A percentile compares a stretch with the other conserved stretches of the same genome.
Conservation (phyloP, 2,113 vertebrate genomes). For the Ardeotis arabs region DNA sequence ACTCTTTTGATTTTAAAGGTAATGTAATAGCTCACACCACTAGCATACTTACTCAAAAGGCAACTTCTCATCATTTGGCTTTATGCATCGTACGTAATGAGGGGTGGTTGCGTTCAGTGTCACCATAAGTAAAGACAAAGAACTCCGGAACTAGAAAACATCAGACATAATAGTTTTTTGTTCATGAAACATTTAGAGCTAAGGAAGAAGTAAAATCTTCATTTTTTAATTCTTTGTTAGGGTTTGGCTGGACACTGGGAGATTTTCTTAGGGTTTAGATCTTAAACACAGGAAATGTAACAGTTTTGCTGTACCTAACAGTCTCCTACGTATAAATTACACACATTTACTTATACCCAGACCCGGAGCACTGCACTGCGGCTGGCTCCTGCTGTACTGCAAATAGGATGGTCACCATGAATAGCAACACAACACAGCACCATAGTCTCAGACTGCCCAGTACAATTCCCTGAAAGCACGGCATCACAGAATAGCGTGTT, state of each 20-base stretch:
- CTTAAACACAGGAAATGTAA: not conserved
- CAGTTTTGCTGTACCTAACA: not conserved
- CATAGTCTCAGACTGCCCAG: not conserved
- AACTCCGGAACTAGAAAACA: constrained; percentile 86
- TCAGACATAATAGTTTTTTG: not conserved
- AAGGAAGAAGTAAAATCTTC: not conserved
- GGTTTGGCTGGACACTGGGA: not conserved
- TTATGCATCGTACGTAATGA: constrained; percentile 97
- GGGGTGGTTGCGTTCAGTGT: constrained; percentile 95
- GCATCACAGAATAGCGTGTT: accelerated
- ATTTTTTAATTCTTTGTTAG: not conserved
- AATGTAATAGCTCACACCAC: not conserved
- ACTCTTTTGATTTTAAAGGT: not conserved
- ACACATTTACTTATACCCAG: not conserved
- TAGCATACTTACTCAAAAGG: constrained; percentile 90
- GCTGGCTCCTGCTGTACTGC: not conserved
- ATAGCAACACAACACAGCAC: accelerated
- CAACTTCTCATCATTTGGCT: constrained; percentile 93
- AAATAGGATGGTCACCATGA: accelerated
- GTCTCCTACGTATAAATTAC: not conserved
- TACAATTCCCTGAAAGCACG: accelerated
- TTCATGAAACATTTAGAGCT: not conserved
- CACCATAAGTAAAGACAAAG: constrained; percentile 91
- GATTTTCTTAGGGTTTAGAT: not conserved
- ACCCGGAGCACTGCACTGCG: not conserved